Conservation (phyloP, 2,113 vertebrate genomes). For the Sapayoa aenigma region DNA sequence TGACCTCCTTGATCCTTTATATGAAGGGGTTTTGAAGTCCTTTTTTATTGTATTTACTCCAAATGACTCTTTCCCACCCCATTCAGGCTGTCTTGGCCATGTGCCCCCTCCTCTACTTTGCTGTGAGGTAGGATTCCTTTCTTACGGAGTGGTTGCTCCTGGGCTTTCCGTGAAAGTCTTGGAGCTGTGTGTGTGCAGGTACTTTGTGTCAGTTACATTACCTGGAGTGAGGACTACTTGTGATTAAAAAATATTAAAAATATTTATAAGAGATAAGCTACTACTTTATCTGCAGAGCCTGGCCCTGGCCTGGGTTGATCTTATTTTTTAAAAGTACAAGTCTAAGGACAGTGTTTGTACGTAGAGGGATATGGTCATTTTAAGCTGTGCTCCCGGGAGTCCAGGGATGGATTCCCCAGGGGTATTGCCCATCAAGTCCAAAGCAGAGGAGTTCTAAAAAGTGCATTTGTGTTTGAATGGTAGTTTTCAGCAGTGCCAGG, state of each 20-base stretch:
- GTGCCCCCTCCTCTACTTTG: slow-evolving; percentile 68
- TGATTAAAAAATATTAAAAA: slow-evolving; percentile 71
- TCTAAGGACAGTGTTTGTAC: slow-evolving; percentile 66
- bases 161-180: slow-evolving; percentile 97
- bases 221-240: slow-evolving; percentile 72
- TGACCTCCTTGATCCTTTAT: slow-evolving; percentile 47
- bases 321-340: slow-evolving; percentile 71
- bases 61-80: slow-evolving; percentile 14
- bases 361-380: background rate
- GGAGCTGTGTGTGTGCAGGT: slow-evolving; percentile 71
- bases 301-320: slow-evolving; percentile 58
- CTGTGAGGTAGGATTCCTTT: slow-evolving; percentile 75
- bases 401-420: background rate
- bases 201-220: slow-evolving; percentile 69
- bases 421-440: background rate
- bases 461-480: background rate
- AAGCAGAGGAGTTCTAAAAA: background rate
- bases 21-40: slow-evolving; percentile 23
- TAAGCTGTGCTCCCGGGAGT: background rate
- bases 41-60: slow-evolving; percentile 56
- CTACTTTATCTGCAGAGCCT: slow-evolving; percentile 73
- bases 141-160: slow-evolving; percentile 73
- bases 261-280: slow-evolving; percentile 76
- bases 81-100: slow-evolving; percentile 52
- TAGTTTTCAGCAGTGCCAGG: background rate